Evolutionary conservation across 2,888 invertebrate species (phyloP), one percentile per base, ranked within the genome.

Genomic region (Augochlorella aurata): DNA sequence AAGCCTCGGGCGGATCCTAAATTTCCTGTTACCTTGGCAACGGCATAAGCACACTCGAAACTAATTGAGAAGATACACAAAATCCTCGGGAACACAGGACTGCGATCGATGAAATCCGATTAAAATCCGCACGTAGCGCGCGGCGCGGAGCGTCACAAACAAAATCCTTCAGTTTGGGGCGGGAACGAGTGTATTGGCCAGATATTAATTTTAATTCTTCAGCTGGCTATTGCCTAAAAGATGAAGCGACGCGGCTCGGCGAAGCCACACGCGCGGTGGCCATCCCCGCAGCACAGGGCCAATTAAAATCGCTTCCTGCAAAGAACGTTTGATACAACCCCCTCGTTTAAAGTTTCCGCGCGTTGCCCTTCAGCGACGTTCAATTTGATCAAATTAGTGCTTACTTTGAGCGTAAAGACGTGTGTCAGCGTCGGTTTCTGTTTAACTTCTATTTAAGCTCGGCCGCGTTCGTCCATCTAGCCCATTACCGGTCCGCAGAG

Each of bases 371-470:
- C 38, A 24, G n/a, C 65, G 47, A 21, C 58, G 74, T 63, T 49
- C 29, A 77, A 82, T 74, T 71, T 74, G 45, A 68, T 77, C 63
- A 63, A 80, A 77, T 84, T 80, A 77, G 67, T 61, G 54, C 18
- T 67, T 49, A 54, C 77, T 77, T 77, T 74, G 77, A 44, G 58
- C 18, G 58, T n/a, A 54, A 75, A 74, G 69, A 67, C 68, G 49
- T 16, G 45, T 21, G 18, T 14, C 63, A 9, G 18, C 38, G 24
- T 45, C 44, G 72, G 70, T 85, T 77, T 77, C 68, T 79, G 79
- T 82, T 85, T 82, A 79, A 74, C 73, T 83, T 83, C 67, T 74
- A 70, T 85, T 85, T 73, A 66, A 85, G 52, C 58, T 58, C 8
- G 18, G 65, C 44, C 38, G 44, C 10, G 68, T 73, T 61, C 47